Evolutionary conservation across 2,888 invertebrate species (phyloP), one percentile per base, ranked within the genome.

Genomic region (Pimpla rufipes): DNA sequence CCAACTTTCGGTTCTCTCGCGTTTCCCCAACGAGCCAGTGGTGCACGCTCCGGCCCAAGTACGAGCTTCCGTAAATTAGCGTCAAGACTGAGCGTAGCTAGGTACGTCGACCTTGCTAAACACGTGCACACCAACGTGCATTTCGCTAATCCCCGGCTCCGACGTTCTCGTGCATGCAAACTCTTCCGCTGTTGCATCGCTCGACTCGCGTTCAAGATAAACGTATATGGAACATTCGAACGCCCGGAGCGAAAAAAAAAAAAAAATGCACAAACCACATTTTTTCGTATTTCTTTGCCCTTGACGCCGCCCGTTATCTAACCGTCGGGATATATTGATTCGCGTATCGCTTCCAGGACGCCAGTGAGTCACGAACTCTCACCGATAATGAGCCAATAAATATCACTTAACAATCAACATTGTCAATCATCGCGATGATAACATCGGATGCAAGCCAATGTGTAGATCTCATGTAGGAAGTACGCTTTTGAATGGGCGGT

Each of bases 91-190:
- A 59, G n/a, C 57, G 8, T 16, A 64, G 23, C 3, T 35, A 64
- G 40, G 75, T 75, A 37, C 78, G 42, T 74, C 78, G 75, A 82
- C 79, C 70, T 79, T 82, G 77, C 29, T 40, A 68, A 59, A 50
- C 74, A 71, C 75, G 70, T 82, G 82, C 57, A 66, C 64, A 40
- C 55, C 40, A 42, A 50, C 70, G 70, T 29, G 70, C 57, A 79
- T 71, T 57, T 21, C n/a, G 64, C 59, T 81, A 76, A 81, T 76
- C 23, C n/a, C 62, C 62, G 37, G 62, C 62, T 64, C 11, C 40
- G 37, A 0, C 18, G 37, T 40, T 11, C 29, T n/a, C 29, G 29
- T 35, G 57, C 37, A 18, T 40, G 18, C 62, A 64, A 18, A 64
- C 40, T 40, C 40, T 8, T 40, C 5, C 18, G 13, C 40, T 37